phyloP scores from a whole-genome alignment of 1,140 invertebrate genomes.

The Paraescarpia echinospica region DNA sequence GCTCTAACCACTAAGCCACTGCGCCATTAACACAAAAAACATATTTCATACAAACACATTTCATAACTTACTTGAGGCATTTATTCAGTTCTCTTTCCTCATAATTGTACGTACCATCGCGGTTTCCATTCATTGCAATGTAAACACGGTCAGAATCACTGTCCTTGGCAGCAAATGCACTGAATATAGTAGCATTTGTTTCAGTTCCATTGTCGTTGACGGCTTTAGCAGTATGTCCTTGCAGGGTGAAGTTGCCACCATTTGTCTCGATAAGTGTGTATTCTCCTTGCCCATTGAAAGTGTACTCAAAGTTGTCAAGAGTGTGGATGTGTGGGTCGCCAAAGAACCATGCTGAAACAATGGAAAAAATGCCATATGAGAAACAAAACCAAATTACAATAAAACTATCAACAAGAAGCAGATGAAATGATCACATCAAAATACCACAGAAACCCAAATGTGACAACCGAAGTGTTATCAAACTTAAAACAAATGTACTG shows the following conservation, averaged over 20 bases:
- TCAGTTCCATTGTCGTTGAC: background rate
- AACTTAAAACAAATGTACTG: background rate
- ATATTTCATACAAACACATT: background rate
- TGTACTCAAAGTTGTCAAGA: background rate
- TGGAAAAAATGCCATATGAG: background rate
- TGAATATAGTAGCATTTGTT: background rate
- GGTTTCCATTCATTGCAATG: background rate
- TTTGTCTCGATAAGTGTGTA: background rate
- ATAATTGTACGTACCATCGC: background rate
- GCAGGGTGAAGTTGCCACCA: background rate
- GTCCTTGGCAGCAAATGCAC: background rate
- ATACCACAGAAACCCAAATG: background rate
- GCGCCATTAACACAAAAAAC: no score
- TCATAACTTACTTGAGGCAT: background rate
- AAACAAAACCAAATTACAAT: background rate
- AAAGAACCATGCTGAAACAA: background rate
- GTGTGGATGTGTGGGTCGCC: background rate
- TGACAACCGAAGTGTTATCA: background rate
- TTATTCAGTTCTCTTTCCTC: background rate
- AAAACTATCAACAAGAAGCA: no score
- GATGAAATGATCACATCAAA: background rate
- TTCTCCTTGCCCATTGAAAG: background rate
- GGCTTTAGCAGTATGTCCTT: background rate
- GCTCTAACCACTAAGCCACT: no score
- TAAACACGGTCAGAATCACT: background rate